These are phyloP conservation scores for Acholoe squamosa DNA, from an alignment of 2,888 invertebrate species.

Conservation along the genomic window DNA sequence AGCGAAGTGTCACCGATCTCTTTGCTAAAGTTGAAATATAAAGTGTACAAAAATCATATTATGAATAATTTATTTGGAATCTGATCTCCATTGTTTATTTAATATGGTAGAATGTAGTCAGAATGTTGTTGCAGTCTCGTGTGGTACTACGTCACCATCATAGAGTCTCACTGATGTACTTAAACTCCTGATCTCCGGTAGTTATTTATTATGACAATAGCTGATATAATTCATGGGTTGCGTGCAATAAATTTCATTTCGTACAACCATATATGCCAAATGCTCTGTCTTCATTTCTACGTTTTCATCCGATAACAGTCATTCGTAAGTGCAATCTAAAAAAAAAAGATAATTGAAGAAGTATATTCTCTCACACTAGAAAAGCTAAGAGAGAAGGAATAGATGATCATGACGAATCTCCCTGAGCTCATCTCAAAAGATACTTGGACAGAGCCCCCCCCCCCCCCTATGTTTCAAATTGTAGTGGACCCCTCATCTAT, in stretches of 20 bases:
- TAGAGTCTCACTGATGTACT: slow-evolving; percentile 36
- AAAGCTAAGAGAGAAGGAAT: too few species aligned
- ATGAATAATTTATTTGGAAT: slow-evolving; percentile 56
- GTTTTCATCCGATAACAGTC: too few species aligned
- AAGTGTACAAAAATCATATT: slow-evolving; percentile 41
- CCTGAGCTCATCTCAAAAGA: too few species aligned
- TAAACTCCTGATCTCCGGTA: slow-evolving; percentile 38
- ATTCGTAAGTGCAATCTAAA: too few species aligned
- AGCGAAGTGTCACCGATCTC: slow-evolving; percentile 39
- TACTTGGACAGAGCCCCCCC: too few species aligned
- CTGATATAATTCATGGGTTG: neutral
- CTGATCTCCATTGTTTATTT: slow-evolving; percentile 49
- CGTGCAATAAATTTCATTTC: slow-evolving; percentile 49
- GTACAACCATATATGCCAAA: slow-evolving; percentile 11
- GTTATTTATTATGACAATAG: slow-evolving; percentile 52
- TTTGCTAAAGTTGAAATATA: neutral
- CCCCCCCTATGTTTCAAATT: too few species aligned
- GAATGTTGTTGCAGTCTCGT: neutral
- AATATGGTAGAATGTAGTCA: slow-evolving; percentile 46
- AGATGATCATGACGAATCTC: too few species aligned
- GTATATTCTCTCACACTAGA: too few species aligned
- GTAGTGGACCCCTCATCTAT: too few species aligned
- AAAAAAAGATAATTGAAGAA: too few species aligned
- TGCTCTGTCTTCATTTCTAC: neutral
- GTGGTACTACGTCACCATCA: neutral